Percentiles rank a stretch among this genome's conserved stretches.
Conservation (phyloP, 2,113 vertebrate species). For the Orycteropus afer region DNA sequence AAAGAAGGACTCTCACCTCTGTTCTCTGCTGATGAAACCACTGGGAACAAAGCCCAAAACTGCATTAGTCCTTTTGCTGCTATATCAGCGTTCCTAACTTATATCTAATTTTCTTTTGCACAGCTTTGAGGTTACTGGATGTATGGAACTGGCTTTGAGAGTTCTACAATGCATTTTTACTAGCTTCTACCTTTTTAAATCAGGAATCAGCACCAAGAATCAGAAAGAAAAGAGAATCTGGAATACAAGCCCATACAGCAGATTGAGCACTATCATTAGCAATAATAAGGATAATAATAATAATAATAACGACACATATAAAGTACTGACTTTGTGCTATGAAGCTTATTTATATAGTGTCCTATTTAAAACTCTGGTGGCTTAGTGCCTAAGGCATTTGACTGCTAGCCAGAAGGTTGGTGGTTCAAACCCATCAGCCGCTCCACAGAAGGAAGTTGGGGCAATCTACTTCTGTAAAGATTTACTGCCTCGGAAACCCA, state of each 20-base stretch:
- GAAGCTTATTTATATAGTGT: background rate
- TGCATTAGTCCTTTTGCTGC: conserved; percentile 63
- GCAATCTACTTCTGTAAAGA: too few relatives aligned
- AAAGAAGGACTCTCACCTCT: conserved; percentile 49
- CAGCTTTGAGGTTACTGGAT: background rate
- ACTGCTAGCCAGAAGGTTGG: too few relatives aligned
- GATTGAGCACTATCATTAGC: background rate
- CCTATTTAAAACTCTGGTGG: too few relatives aligned
- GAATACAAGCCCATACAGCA: background rate
- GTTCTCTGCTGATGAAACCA: conserved; percentile 45
- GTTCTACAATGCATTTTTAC: background rate
- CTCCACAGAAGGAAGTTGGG: too few relatives aligned
- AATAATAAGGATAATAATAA: background rate
- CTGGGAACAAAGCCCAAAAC: conserved; percentile 72
- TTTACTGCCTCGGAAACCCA: too few relatives aligned
- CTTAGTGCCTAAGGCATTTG: too few relatives aligned
- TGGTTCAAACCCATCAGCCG: too few relatives aligned
- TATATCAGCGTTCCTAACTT: conserved; percentile 49
- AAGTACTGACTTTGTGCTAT: background rate
- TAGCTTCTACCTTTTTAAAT: background rate
- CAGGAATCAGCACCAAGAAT: background rate
- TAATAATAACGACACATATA: too few relatives aligned
- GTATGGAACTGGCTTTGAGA: background rate
- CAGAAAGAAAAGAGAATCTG: background rate
- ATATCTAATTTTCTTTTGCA: conserved; percentile 37